Conservation (phyloP, 2,888 invertebrate species). For the Agonopterix arenella region DNA sequence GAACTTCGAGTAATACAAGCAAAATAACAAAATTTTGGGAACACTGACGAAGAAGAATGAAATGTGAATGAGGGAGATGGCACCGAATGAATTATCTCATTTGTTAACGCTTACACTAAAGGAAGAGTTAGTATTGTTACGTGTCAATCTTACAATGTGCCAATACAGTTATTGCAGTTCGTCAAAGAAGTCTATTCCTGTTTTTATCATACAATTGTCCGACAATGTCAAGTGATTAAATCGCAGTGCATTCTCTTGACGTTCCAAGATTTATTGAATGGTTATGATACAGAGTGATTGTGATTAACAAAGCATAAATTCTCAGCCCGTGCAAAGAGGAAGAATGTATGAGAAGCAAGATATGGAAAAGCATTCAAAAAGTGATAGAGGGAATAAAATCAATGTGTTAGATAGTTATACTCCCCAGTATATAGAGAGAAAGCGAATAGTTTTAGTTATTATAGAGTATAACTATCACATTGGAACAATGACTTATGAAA, state of each 20-base stretch:
- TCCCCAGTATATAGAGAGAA: constrained; percentile 25
- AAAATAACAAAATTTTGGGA: constrained; percentile 57
- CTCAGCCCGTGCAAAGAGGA: constrained; percentile 73
- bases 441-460: constrained; percentile 5
- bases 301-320: constrained; percentile 66
- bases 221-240: constrained; percentile 52
- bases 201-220: constrained; percentile 23
- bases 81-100: constrained; percentile 31
- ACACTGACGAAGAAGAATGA: constrained; percentile 53
- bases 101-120: constrained; percentile 39
- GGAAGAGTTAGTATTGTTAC: constrained; percentile 26
- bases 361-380: constrained; percentile 71
- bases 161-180: constrained; percentile 36
- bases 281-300: constrained; percentile 69
- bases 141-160: constrained; percentile 54
- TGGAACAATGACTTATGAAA: constrained; percentile 51
- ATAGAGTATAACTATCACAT: constrained; percentile 53
- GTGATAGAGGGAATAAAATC: constrained; percentile 59
- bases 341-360: constrained; percentile 71
- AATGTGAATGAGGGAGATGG: constrained; percentile 49
- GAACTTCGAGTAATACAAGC: constrained; percentile 63
- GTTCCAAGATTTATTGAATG: constrained; percentile 48
- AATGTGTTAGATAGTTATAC: constrained; percentile 55
- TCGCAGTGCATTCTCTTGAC: constrained; percentile 62
- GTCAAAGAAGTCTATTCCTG: constrained; percentile 11